phyloP scores from a whole-genome alignment of 2,797 vertebrate species.

The Aphelocoma californica region DNA sequence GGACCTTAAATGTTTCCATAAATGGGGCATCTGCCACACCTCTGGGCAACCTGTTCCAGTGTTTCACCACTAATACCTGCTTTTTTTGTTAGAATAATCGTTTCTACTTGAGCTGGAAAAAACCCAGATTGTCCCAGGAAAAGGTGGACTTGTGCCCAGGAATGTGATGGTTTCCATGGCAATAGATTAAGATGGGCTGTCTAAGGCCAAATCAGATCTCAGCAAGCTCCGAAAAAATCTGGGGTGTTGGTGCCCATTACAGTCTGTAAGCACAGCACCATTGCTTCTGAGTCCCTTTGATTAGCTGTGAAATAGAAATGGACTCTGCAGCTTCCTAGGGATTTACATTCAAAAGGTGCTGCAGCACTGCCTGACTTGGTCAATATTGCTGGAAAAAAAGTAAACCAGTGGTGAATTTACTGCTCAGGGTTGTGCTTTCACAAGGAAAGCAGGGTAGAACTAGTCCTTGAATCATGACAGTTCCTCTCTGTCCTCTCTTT shows the following conservation, averaged over 20 bases:
- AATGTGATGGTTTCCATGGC: conserved; percentile 1
- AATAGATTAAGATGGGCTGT: conserved; percentile 24
- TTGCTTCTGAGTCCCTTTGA: not conserved
- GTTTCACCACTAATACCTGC: not conserved
- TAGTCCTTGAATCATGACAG: not conserved
- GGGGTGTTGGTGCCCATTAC: not conserved
- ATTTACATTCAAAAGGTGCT: not conserved
- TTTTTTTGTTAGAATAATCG: not conserved
- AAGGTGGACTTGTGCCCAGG: conserved; percentile 2
- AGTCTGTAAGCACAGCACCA: not conserved
- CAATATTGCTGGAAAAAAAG: not conserved
- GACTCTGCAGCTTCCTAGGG: not conserved
- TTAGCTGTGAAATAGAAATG: not conserved
- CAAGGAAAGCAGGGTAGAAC: not conserved
- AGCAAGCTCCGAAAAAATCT: not conserved
- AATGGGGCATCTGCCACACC: not conserved
- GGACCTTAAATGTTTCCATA: not conserved
- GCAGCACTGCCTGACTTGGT: not conserved
- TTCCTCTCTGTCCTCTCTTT: not conserved
- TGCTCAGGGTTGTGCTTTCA: not conserved
- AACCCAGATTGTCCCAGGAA: not conserved
- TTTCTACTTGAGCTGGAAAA: not conserved
- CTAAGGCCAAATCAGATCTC: conserved; percentile 2
- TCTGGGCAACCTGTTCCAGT: not conserved
- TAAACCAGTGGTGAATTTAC: not conserved